A percentile compares a stretch with the other conserved stretches of the same genome.
Conservation (phyloP, 2,797 vertebrate species). For the Furcifer pardalis region DNA sequence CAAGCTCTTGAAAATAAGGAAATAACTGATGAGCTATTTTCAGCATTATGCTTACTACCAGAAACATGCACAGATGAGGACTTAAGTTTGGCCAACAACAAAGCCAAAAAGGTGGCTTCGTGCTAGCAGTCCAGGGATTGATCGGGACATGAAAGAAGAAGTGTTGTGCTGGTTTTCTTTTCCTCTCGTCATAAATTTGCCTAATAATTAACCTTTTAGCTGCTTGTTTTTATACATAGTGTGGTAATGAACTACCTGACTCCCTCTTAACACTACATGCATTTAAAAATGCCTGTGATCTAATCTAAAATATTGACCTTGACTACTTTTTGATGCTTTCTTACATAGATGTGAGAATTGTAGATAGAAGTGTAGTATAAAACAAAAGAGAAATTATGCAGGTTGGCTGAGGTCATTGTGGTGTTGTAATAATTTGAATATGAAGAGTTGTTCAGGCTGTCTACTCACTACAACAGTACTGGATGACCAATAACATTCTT, state of each 20-base stretch:
- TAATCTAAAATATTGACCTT: neutral
- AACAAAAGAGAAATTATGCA: slow-evolving; percentile 52
- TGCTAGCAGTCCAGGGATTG: too few species aligned
- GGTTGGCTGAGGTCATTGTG: slow-evolving; percentile 52
- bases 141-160: too few species aligned
- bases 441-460: slow-evolving; percentile 42
- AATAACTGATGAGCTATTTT: neutral
- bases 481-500: too few species aligned
- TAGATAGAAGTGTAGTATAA: slow-evolving; percentile 26
- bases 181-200: neutral
- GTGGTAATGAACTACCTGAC: neutral
- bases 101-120: too few species aligned
- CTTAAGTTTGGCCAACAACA: too few species aligned
- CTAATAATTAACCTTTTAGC: slow-evolving; percentile 5
- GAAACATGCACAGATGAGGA: too few species aligned
- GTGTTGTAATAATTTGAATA: slow-evolving; percentile 56
- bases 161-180: neutral
- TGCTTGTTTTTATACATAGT: neutral
- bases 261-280: neutral
- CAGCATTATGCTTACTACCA: too few species aligned
- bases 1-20: neutral
- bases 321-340: accelerated
- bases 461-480: slow-evolving; percentile 31
- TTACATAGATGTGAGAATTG: neutral
- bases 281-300: neutral